Conservation (phyloP, 2,888 invertebrate species). For the Hyppa rectilinea region DNA sequence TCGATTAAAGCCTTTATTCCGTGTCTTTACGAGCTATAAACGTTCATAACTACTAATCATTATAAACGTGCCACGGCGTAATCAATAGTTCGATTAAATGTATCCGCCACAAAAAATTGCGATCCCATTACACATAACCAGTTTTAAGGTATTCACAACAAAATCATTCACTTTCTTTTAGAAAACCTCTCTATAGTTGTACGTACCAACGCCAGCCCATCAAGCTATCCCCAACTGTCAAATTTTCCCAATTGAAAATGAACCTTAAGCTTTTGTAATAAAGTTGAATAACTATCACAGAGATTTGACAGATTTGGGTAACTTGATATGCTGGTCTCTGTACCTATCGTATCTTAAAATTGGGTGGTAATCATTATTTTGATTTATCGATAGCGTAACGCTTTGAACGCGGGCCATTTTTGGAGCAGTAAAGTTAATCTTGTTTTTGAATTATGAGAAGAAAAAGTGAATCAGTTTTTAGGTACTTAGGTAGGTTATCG, state of each 20-base stretch:
- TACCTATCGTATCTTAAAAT: slow-evolving; percentile 73
- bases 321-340: too few species aligned
- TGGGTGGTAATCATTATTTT: slow-evolving; percentile 81
- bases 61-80: slow-evolving; percentile 58
- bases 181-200: slow-evolving; percentile 76
- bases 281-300: too few species aligned
- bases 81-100: slow-evolving; percentile 74
- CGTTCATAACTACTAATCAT: slow-evolving; percentile 61
- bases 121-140: slow-evolving; percentile 78
- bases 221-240: too few species aligned
- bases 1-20: slow-evolving; percentile 50
- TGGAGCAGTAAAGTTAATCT: slow-evolving; percentile 50
- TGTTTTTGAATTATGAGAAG: slow-evolving; percentile 36
- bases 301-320: too few species aligned
- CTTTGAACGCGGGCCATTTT: slow-evolving; percentile 64
- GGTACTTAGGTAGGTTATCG: slow-evolving; percentile 1
- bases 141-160: slow-evolving; percentile 85
- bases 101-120: slow-evolving; percentile 76
- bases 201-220: too few species aligned
- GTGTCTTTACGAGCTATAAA: slow-evolving; percentile 47
- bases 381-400: slow-evolving; percentile 78
- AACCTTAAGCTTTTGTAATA: too few species aligned
- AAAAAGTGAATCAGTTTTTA: slow-evolving; percentile 40
- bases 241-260: too few species aligned
- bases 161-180: slow-evolving; percentile 89